Evolutionary conservation across 2,797 vertebrate genomes (phyloP), one percentile per base, ranked within the genome.

Genomic region (Eidolon dupreanum): DNA sequence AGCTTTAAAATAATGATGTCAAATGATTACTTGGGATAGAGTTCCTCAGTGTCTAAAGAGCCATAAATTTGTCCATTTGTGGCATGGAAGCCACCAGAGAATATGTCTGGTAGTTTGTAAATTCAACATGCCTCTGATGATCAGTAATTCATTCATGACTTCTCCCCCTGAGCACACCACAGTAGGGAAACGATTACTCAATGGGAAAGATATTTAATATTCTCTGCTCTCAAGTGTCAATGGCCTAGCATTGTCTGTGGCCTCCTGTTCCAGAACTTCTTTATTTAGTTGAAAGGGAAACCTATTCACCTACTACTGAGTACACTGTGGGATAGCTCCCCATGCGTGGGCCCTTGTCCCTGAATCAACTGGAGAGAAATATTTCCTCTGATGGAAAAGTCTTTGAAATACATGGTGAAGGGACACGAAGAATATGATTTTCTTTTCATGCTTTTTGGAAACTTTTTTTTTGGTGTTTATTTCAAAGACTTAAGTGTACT

Each of bases 401-500:
- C 92, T 98, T 97, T 97, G 87, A 97, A 98, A 98, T 97, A 97
- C 97, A 97, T 84, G 88, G 83, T 74, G 93, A 97, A 97, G 71
- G 95, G 97, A 94, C 86, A 84, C 53, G 68, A 65, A 94, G 93
- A 98, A 92, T 81, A 98, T 98, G 96, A 96, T 94, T 96, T 98
- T 85, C 91, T 89, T 98, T 98, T 95, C 0, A 43, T 97, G 91
- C 43, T 96, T 97, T 96, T 97, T 59, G 63, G 93, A 97, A 98
- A 98, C 53, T 96, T 98, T 95, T 94, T 93, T 97, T 95, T 95
- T 89, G 61, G 95, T 97, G 93, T 97, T 97, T 98, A 96, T 98
- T 98, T 98, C 97, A 98, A 98, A 98, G 97, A 96, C 97, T 97
- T 97, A 98, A 98, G 95, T 96, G 94, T 97, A 79, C 95, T 97